Percentiles rank a stretch among this genome's conserved stretches.
phyloP scores from a whole-genome alignment of 2,113 vertebrate genomes.

The Monopterus albus region DNA sequence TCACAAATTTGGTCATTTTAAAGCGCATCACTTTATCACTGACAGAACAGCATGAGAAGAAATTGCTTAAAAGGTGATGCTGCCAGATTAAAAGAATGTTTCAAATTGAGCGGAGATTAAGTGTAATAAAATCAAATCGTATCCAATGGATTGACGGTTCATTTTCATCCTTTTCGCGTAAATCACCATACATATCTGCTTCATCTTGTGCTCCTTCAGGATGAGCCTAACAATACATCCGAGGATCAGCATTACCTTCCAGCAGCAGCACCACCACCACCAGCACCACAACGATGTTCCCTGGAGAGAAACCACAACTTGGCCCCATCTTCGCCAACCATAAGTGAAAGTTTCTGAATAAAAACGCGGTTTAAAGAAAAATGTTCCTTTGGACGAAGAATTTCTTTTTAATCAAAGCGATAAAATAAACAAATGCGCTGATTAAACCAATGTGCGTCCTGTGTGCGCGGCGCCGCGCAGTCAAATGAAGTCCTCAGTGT shows the following conservation, averaged over 20 bases:
- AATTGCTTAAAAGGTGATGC: neutral
- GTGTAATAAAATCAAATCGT: too few species aligned
- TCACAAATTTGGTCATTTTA: constrained; percentile 7
- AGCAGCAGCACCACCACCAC: constrained; percentile 65
- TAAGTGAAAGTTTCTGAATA: constrained; percentile 77
- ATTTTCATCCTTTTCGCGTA: neutral
- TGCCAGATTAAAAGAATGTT: neutral
- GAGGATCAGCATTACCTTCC: constrained; percentile 74
- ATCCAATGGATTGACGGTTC: too few species aligned
- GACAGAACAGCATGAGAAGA: neutral
- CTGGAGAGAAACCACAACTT: constrained; percentile 76
- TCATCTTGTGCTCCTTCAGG: neutral
- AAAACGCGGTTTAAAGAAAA: constrained; percentile 45
- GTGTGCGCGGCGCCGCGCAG: constrained; percentile 36
- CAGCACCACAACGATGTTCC: constrained; percentile 70
- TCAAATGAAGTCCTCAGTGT: constrained; percentile 72
- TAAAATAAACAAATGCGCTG: neutral
- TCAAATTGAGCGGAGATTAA: neutral
- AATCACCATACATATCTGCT: neutral
- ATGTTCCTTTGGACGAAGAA: constrained; percentile 13
- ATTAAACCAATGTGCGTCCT: constrained; percentile 37
- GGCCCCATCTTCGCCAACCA: constrained; percentile 80
- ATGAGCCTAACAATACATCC: neutral
- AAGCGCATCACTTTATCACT: constrained; percentile 6
- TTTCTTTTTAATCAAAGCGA: neutral